Conservation (phyloP, 1,140 invertebrate species). For the Arctopsyche grandis region DNA sequence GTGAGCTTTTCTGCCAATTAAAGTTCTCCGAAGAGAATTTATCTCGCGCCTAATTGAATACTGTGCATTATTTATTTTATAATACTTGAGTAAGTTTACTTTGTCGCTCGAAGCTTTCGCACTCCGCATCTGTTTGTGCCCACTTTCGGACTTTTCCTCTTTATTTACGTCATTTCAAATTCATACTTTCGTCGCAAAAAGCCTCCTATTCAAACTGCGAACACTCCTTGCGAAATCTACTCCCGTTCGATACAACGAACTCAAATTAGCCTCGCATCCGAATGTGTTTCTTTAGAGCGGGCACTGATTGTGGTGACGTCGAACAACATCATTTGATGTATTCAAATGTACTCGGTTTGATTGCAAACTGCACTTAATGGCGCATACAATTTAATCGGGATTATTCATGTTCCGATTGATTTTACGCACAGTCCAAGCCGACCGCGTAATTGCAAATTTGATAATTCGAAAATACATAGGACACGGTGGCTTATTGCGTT, state of each 20-base stretch:
- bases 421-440: no score
- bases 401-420: background rate
- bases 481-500: no score
- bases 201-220: no score
- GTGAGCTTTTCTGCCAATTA: conserved; percentile 46
- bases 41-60: conserved; percentile 44
- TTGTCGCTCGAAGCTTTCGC: background rate
- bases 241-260: no score
- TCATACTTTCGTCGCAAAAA: background rate
- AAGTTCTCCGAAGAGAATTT: conserved; percentile 39
- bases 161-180: background rate
- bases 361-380: background rate
- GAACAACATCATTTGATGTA: background rate
- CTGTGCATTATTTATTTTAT: conserved; percentile 37
- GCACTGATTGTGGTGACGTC: background rate
- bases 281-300: background rate
- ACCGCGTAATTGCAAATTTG: no score
- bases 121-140: background rate
- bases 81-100: background rate
- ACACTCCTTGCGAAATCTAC: background rate
- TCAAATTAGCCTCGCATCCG: background rate
- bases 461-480: no score
- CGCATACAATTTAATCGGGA: background rate
- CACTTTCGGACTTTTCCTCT: background rate
- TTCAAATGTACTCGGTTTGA: background rate